Conservation (phyloP, 2,797 vertebrate genomes). For the Astyanax mexicanus region DNA sequence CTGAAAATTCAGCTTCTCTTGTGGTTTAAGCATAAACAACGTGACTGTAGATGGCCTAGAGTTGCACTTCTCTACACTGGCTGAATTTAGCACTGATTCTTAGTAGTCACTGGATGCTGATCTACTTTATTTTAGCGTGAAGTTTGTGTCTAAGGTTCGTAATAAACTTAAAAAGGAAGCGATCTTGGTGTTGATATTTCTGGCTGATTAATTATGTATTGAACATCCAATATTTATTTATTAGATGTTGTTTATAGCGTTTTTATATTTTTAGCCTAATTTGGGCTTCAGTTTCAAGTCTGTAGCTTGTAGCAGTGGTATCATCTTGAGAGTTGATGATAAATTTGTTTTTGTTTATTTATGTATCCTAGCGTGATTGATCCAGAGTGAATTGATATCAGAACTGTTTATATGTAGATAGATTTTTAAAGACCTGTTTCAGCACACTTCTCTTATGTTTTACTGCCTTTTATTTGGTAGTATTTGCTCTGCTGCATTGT, state of each 20-base stretch:
- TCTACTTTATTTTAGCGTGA: not conserved
- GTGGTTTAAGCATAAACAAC: conserved; percentile 17
- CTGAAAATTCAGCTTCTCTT: conserved; percentile 26
- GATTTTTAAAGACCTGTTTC: not conserved
- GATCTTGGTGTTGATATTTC: conserved; percentile 10
- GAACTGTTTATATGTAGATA: too few relatives aligned
- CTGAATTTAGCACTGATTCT: not conserved
- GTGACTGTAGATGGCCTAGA: conserved; percentile 6
- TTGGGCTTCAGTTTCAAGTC: not conserved
- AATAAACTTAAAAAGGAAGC: not conserved
- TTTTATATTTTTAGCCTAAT: conserved; percentile 8
- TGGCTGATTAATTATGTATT: conserved; percentile 11
- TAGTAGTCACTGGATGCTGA: not conserved
- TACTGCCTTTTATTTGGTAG: not conserved
- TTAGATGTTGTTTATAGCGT: not conserved
- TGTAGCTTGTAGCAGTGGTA: not conserved
- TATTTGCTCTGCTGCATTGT: not conserved
- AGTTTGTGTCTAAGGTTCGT: not conserved
- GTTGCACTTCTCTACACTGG: not conserved
- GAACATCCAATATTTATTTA: conserved; percentile 10
- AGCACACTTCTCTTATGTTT: not conserved
- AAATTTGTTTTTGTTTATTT: conserved; percentile 6
- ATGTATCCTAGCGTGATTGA: not conserved
- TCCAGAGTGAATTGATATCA: not conserved
- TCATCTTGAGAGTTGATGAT: not conserved